These are phyloP conservation scores for Trachurus trachurus DNA, from an alignment of 2,797 vertebrate species.

Conservation along the genomic window DNA sequence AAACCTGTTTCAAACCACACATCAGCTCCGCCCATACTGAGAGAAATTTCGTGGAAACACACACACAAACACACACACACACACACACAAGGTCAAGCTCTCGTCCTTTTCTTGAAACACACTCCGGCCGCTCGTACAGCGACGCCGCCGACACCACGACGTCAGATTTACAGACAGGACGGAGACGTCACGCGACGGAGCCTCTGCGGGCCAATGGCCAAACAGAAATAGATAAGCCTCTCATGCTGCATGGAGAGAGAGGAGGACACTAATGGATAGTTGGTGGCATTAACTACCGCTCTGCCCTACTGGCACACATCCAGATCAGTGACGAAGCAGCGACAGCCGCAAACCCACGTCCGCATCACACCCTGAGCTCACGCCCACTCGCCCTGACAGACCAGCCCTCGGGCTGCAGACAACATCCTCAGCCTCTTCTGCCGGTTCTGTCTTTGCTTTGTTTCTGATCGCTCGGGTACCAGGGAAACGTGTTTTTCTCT, in stretches of 20 bases:
- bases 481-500: no score
- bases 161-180: not conserved
- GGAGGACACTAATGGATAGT: conserved; percentile 36
- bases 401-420: not conserved
- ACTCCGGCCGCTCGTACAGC: no score
- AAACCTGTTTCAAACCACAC: not conserved
- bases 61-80: conserved; percentile 9
- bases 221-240: conserved; percentile 12
- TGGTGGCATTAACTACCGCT: conserved; percentile 17
- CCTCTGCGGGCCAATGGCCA: not conserved
- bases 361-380: conserved; percentile 5
- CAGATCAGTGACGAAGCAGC: conserved; percentile 13
- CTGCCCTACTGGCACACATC: conserved; percentile 46
- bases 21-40: conserved; percentile 3
- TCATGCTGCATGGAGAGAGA: conserved; percentile 28
- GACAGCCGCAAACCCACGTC: conserved; percentile 14
- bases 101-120: no score
- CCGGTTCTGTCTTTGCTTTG: not conserved
- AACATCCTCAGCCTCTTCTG: not conserved
- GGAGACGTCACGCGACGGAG: conserved; percentile 9
- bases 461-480: not conserved
- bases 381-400: conserved; percentile 22
- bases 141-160: no score
- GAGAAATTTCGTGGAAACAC: conserved; percentile 14
- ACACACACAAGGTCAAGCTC: no score